Conservation (phyloP, 2,888 invertebrate genomes). For the Terebella lapidaria region DNA sequence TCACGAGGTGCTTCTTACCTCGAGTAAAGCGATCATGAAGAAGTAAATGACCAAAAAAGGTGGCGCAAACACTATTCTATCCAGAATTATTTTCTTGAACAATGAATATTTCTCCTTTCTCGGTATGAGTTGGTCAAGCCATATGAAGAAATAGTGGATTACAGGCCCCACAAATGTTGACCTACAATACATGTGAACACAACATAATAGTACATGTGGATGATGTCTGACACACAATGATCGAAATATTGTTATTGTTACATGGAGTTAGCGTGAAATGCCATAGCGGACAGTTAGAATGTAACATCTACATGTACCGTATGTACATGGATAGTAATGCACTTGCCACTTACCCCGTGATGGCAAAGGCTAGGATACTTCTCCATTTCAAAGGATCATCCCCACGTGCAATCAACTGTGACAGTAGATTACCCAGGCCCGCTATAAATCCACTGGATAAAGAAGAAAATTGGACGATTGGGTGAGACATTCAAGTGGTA, state of each 20-base stretch:
- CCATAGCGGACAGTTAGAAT: too few relatives aligned
- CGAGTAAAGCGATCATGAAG: conserved; percentile 36
- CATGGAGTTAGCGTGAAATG: too few relatives aligned
- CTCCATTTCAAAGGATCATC: not conserved
- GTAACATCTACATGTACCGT: too few relatives aligned
- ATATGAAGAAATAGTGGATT: conserved; percentile 38
- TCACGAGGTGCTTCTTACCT: conserved; percentile 31
- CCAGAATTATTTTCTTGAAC: conserved; percentile 35
- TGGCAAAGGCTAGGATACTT: not conserved
- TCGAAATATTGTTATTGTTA: too few relatives aligned
- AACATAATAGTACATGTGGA: too few relatives aligned
- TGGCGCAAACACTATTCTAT: conserved; percentile 39
- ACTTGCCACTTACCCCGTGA: not conserved
- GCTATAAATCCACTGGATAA: not conserved
- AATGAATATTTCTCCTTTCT: conserved; percentile 26
- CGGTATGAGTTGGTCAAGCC: conserved; percentile 34
- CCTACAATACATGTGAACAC: conserved; percentile 30
- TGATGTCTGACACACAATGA: too few relatives aligned
- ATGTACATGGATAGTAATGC: too few relatives aligned
- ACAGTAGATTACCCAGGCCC: not conserved
- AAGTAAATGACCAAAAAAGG: conserved; percentile 40
- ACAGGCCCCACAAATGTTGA: conserved; percentile 39
- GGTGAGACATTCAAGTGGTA: too few relatives aligned
- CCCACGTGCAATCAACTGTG: not conserved
- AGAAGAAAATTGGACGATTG: too few relatives aligned